phyloP scores from a whole-genome alignment of 2,797 vertebrate species.

The Sebastes iracundus region DNA sequence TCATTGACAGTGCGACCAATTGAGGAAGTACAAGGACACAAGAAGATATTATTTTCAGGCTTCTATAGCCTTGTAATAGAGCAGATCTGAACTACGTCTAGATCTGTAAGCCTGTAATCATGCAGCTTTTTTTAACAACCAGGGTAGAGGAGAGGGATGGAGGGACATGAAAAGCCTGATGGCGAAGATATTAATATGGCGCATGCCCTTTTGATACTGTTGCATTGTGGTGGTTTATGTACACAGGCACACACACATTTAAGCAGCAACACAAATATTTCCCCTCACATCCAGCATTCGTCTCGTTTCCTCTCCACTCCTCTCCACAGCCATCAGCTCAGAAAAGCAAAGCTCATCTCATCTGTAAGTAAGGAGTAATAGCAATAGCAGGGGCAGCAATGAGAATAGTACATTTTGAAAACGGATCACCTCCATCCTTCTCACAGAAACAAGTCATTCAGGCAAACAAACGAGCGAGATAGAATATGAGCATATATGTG shows the following conservation, averaged over 20 bases:
- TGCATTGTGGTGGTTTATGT: conserved; percentile 23
- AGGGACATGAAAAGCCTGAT: conserved; percentile 3
- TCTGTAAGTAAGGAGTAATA: conserved; percentile 51
- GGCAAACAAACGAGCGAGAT: conserved; percentile 45
- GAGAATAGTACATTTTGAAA: conserved; percentile 47
- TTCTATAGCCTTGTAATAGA: conserved; percentile 12
- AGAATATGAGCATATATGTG: conserved; percentile 37
- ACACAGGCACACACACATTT: conserved; percentile 7
- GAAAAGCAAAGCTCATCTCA: conserved; percentile 32
- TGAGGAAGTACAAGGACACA: conserved; percentile 11
- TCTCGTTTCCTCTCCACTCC: background rate
- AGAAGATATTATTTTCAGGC: conserved; percentile 18
- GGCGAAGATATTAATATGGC: conserved; percentile 17
- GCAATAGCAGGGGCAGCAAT: conserved; percentile 19
- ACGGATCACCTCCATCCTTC: conserved; percentile 39
- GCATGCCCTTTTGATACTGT: conserved; percentile 3
- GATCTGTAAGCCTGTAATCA: conserved; percentile 11
- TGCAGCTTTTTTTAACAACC: background rate
- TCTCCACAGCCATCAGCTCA: background rate
- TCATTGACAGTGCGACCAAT: conserved; percentile 1
- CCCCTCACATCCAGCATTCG: background rate
- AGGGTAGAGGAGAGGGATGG: background rate
- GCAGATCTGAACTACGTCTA: conserved; percentile 2
- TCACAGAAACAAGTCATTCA: conserved; percentile 58
- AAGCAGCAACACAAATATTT: background rate